Base-by-base conservation (phyloP, 2,113 vertebrate genomes). In the Riparia riparia region DNA sequence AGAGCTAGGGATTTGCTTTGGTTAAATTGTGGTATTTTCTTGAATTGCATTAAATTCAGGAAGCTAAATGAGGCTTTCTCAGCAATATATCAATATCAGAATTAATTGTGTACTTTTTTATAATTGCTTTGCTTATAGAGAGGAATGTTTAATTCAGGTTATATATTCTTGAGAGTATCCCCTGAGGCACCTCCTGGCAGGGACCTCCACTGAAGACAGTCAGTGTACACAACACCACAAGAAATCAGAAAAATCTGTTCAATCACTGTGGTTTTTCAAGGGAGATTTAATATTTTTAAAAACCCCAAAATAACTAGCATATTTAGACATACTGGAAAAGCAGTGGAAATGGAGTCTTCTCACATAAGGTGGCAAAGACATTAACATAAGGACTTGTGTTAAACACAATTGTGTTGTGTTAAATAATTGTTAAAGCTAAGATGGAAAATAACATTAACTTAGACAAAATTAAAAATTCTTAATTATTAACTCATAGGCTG, bases 81-180 rank as follows among this genome's bases (percentile, higher is more conserved):
- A 85, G 64, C 44, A 74, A 58, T 63, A 60, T 53, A 60, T 31
- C 17, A 45, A 31, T 86, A 76, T 66, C 29, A 68, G 22, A 82
- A 96, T 90, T 89, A 58, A 82, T 65, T 41, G 41, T 53, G 19
- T n/a, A 3, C 47, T 78, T 87, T 37, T 51, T 92, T 65, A 39
- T 83, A 81, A 81, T 89, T 76, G n/a, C 31, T 63, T 96, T 92
- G 39, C 78, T 88, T 96, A 28, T 58, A 47, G 39, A 66, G 44
- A 73, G 74, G 39, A 88, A 73, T 84, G 15, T 72, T 95, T 92
- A 73, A 92, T 89, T 94, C 44, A 74, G 64, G 41, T 42, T 42
- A 54, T 31, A 18, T 87, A 25, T 84, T 86, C 31, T 78, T 83
- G 57, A 39, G 42, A 78, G 63, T 63, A 82, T 80, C 32, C 24